Evolutionary conservation across 1,140 invertebrate species (phyloP).

Genomic region (Grapholita molesta): DNA sequence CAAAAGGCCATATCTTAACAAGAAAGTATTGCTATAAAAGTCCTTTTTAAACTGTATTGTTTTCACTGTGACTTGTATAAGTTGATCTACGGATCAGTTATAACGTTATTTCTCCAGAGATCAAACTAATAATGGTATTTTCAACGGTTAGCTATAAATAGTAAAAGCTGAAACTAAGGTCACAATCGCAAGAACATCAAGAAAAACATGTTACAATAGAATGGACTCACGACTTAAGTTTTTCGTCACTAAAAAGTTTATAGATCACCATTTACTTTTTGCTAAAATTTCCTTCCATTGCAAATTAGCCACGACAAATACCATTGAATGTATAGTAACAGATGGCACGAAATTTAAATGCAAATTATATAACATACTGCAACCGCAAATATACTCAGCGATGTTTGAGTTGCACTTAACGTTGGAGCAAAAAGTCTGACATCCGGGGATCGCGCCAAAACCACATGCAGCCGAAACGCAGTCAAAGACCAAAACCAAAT

Average conservation of each 20-base stretch:
- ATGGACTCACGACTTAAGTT: constrained; percentile 26
- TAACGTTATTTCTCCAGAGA: neutral
- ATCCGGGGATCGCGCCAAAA: constrained; percentile 59
- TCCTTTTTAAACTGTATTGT: neutral
- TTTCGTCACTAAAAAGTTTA: constrained; percentile 22
- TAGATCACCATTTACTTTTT: constrained; percentile 19
- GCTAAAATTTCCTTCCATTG: neutral
- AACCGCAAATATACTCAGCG: constrained; percentile 33
- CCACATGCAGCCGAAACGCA: constrained; percentile 54
- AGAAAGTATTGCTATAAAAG: neutral
- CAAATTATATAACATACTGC: constrained; percentile 30
- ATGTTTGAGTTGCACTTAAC: constrained; percentile 63
- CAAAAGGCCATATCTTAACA: neutral
- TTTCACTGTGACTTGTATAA: neutral
- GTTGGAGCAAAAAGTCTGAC: constrained; percentile 46
- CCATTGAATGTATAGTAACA: neutral
- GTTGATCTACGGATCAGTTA: neutral
- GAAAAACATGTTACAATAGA: constrained; percentile 32
- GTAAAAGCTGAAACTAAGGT: neutral
- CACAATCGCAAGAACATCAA: constrained; percentile 25
- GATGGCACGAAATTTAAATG: constrained; percentile 24
- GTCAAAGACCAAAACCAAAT: constrained; percentile 62
- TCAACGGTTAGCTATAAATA: neutral
- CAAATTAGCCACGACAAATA: neutral
- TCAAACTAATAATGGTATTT: neutral